Evolutionary conservation across 2,113 vertebrate species (phyloP).

Genomic region (Hippopotamus amphibius): DNA sequence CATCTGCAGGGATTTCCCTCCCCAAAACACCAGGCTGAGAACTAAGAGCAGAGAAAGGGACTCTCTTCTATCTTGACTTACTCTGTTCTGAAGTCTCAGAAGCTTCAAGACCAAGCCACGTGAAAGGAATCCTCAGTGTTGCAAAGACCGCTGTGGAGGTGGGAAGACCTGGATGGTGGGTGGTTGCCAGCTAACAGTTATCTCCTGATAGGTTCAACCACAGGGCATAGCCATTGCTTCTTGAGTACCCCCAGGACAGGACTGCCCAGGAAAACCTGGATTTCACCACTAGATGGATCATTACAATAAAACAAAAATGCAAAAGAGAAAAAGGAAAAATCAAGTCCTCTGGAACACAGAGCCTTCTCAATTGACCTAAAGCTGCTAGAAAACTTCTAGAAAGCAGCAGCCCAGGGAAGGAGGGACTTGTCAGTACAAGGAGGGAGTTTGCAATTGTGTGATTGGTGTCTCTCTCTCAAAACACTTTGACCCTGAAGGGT

Average conservation of each 20-base stretch:
- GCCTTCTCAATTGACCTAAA: background rate
- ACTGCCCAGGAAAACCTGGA: background rate
- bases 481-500: background rate
- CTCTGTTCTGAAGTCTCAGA: background rate
- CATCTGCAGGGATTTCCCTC: conserved; percentile 51
- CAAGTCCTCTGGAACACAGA: background rate
- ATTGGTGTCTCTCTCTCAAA: background rate
- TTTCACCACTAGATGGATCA: background rate
- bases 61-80: background rate
- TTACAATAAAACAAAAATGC: background rate
- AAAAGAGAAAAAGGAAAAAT: background rate
- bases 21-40: background rate
- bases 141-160: background rate
- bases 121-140: background rate
- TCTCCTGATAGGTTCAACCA: background rate
- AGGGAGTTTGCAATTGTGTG: background rate
- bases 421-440: background rate
- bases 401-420: background rate
- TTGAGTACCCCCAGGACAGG: background rate
- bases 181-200: no score
- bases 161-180: background rate
- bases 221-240: background rate
- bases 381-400: background rate
- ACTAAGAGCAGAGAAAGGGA: background rate
- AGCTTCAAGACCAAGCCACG: background rate